Conservation (phyloP, 2,797 vertebrate genomes). For the Lateolabrax maculatus region DNA sequence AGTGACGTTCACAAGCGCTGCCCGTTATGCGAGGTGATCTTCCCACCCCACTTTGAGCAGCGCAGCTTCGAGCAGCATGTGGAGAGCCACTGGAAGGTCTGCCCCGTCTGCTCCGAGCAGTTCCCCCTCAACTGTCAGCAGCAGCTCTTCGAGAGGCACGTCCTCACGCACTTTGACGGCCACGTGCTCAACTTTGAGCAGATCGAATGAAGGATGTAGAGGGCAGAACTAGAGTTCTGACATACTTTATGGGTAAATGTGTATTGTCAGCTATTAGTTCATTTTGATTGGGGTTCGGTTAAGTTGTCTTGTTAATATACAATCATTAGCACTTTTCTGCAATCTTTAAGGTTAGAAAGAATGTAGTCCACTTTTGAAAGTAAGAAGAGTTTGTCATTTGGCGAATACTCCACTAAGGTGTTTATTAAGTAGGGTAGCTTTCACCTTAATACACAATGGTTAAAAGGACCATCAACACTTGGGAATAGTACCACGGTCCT, state of each 20-base stretch:
- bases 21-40: slow-evolving; percentile 95
- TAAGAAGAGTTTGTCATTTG: slow-evolving; percentile 27
- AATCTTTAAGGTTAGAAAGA: slow-evolving; percentile 50
- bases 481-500: slow-evolving; percentile 24
- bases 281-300: slow-evolving; percentile 39
- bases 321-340: slow-evolving; percentile 69
- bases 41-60: slow-evolving; percentile 98
- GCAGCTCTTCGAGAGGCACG: slow-evolving; percentile 94
- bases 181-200: slow-evolving; percentile 96
- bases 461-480: slow-evolving; percentile 22
- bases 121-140: slow-evolving; percentile 96
- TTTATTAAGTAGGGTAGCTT: slow-evolving; percentile 32
- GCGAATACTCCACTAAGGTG: slow-evolving; percentile 16
- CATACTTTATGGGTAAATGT: slow-evolving; percentile 18
- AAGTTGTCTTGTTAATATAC: slow-evolving; percentile 52
- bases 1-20: slow-evolving; percentile 94
- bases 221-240: background rate
- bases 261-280: slow-evolving; percentile 49
- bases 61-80: slow-evolving; percentile 96
- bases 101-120: slow-evolving; percentile 97
- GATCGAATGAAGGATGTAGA: slow-evolving; percentile 70
- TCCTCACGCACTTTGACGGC: slow-evolving; percentile 97
- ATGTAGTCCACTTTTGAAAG: slow-evolving; percentile 50
- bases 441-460: slow-evolving; percentile 38
- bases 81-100: slow-evolving; percentile 98